Evolutionary conservation across 2,797 vertebrate genomes (phyloP), one percentile per base, ranked within the genome.

Genomic region (Australoheros facetus): DNA sequence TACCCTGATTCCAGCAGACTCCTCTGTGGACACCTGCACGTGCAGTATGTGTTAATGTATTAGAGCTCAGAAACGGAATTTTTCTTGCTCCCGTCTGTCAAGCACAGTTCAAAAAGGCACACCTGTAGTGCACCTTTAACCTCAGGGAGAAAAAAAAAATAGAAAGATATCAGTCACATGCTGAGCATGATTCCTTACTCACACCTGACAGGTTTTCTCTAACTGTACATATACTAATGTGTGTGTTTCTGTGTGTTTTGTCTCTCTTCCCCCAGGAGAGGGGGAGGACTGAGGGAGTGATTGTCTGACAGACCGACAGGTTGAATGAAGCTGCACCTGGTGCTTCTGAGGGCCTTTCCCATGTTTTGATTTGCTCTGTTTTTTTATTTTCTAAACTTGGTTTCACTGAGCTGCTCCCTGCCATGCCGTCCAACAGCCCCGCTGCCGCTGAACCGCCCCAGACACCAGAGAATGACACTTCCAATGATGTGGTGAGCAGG

Each of bases 341-440:
- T 83, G 89, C 84, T 82, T 79, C 85, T 84, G 85, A 84, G 80
- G 86, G 75, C 76, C 75, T 64, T 28, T 79, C 85, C 86, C 86
- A 93, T 94, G 91, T 87, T 94, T 91, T 92, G 91, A 93, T 90
- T 92, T 77, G 48, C 83, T 80, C 51, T 30, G 11, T 17, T 17
- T 78, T 77, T 75, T 75, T 73, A 48, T 74, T 73, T 85, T 81
- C 23, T 77, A 59, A 83, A 82, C 75, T 56, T 78, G 88, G 87
- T 88, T 84, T 76, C 56, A 73, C 75, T 34, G 56, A 91, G 78
- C 89, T 53, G 58, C 78, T 75, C 73, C 62, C 80, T 57, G 78
- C 87, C 89, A 95, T 95, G 94, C 94, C 94, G 83, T 95, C 93
- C 91, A 94, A 94, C 90, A 92, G 91, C 77, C 93, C 93, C 7